A percentile compares a stretch with the other conserved stretches of the same genome.
Evolutionary conservation across 2,888 invertebrate species (phyloP).

Genomic region (Tolmerus cingulatus): DNA sequence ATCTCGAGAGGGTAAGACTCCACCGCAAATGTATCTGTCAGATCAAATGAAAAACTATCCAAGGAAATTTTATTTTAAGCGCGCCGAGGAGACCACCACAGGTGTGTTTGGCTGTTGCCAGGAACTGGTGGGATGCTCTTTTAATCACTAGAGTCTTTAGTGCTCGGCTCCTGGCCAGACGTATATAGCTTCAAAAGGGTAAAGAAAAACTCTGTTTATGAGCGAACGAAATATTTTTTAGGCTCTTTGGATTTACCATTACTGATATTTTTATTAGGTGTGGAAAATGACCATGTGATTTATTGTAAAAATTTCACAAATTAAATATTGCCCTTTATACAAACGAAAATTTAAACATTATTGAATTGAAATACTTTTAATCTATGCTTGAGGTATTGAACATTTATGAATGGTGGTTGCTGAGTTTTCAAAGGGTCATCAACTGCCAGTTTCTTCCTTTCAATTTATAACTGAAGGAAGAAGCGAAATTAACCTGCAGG

Average conservation of each 20-base stretch:
- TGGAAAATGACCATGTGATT: too few relatives aligned
- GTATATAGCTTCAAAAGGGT: neutral
- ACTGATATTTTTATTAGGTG: too few relatives aligned
- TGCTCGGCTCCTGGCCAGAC: neutral
- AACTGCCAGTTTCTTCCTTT: neutral
- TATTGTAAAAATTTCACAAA: too few relatives aligned
- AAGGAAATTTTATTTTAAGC: constrained; percentile 35
- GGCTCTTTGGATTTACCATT: too few relatives aligned
- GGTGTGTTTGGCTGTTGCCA: constrained; percentile 6
- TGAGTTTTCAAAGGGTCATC: neutral
- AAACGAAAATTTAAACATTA: too few relatives aligned
- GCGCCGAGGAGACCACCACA: constrained; percentile 18
- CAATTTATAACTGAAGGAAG: neutral
- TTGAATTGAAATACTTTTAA: too few relatives aligned
- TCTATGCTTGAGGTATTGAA: too few relatives aligned
- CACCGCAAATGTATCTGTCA: constrained; percentile 48
- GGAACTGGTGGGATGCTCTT: neutral
- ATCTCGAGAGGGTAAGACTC: neutral
- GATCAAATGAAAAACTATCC: constrained; percentile 49
- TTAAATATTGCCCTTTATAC: too few relatives aligned
- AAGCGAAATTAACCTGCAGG: neutral
- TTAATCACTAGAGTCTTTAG: neutral
- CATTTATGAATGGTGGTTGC: too few relatives aligned
- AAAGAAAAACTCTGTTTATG: too few relatives aligned
- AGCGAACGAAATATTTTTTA: too few relatives aligned